Conservation (phyloP, 2,113 vertebrate genomes). For the Clupea harengus region DNA sequence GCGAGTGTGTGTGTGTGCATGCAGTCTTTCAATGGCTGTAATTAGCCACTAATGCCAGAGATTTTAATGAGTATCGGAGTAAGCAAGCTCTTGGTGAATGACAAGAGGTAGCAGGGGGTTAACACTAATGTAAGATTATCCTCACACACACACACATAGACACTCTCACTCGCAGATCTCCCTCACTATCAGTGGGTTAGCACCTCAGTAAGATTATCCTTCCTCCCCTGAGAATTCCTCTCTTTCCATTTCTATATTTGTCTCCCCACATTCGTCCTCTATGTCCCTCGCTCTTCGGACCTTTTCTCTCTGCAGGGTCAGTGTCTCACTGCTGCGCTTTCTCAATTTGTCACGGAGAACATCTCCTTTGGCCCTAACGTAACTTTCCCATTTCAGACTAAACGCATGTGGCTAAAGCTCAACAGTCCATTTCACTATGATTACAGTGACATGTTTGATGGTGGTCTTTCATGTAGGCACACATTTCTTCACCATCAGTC, state of each 20-base stretch:
- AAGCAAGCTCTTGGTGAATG: slow-evolving; percentile 29
- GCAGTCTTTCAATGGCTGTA: slow-evolving; percentile 29
- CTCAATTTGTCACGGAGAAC: background rate
- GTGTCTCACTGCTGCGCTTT: background rate
- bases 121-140: slow-evolving; percentile 37
- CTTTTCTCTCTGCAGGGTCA: slow-evolving; percentile 21
- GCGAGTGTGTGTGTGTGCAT: slow-evolving; percentile 1
- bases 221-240: slow-evolving; percentile 19
- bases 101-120: slow-evolving; percentile 38
- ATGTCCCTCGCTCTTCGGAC: slow-evolving; percentile 32
- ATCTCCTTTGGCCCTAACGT: background rate
- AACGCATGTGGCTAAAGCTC: background rate
- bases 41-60: slow-evolving; percentile 26
- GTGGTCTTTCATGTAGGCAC: background rate
- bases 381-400: background rate
- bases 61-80: slow-evolving; percentile 24
- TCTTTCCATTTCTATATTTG: slow-evolving; percentile 38
- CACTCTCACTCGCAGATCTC: background rate
- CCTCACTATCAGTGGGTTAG: slow-evolving; percentile 14
- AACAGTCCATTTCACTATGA: background rate
- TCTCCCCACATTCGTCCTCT: slow-evolving; percentile 51
- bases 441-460: background rate
- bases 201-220: slow-evolving; percentile 45
- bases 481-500: background rate
- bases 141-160: slow-evolving; percentile 10